These are phyloP conservation scores for Apeltes quadracus DNA, from an alignment of 2,113 vertebrate species.

Conservation along the genomic window DNA sequence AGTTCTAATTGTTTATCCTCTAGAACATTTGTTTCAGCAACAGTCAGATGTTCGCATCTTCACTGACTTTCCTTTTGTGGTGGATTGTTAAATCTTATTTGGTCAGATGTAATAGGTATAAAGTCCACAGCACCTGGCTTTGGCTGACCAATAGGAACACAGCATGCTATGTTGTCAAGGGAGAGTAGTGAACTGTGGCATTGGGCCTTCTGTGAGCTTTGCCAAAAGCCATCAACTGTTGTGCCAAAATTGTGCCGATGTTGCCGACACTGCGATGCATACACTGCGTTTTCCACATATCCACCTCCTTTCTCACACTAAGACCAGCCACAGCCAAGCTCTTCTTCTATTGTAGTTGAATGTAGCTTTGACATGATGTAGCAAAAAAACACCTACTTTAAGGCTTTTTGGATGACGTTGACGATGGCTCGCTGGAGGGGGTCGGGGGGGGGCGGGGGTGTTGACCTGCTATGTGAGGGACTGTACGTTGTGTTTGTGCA, in stretches of 20 bases:
- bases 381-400: constrained; percentile 80
- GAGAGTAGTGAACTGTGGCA: constrained; percentile 45
- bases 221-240: constrained; percentile 73
- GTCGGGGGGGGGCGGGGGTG: constrained; percentile 25
- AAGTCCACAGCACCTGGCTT: constrained; percentile 40
- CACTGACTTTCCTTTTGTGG: constrained; percentile 13
- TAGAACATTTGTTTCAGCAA: constrained; percentile 31
- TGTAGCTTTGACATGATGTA: constrained; percentile 85
- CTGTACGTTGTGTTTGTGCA: constrained; percentile 78
- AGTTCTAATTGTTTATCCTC: constrained; percentile 51
- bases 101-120: constrained; percentile 38
- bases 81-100: constrained; percentile 34
- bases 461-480: constrained; percentile 67
- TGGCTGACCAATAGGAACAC: constrained; percentile 43
- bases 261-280: constrained; percentile 52
- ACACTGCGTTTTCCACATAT: constrained; percentile 45
- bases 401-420: constrained; percentile 79
- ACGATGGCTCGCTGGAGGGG: constrained; percentile 51
- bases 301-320: constrained; percentile 70
- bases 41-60: constrained; percentile 36
- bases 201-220: constrained; percentile 48
- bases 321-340: constrained; percentile 83
- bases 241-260: constrained; percentile 55
- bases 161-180: constrained; percentile 47
- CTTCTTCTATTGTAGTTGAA: constrained; percentile 81